Evolutionary conservation across 2,113 vertebrate genomes (phyloP).

Genomic region (Piprites chloris): DNA sequence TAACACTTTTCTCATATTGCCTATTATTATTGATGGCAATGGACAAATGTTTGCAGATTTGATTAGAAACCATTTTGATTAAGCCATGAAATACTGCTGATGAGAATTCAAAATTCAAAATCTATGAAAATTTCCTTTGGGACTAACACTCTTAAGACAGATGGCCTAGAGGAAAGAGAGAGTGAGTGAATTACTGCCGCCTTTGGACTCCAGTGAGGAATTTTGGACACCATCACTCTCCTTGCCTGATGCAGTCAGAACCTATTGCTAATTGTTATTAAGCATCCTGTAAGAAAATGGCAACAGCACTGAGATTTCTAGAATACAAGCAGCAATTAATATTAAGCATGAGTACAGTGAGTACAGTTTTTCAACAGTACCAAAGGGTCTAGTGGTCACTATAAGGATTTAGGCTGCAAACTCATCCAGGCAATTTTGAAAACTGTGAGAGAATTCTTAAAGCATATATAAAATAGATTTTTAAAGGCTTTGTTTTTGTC

Average conservation of each 20-base stretch:
- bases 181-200: not conserved
- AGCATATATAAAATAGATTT: constrained; percentile 2
- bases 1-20: not conserved
- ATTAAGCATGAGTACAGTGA: not conserved
- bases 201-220: not conserved
- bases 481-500: not conserved
- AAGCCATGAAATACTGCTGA: not conserved
- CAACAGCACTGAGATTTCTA: not conserved
- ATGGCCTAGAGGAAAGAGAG: not conserved
- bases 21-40: not conserved
- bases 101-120: not conserved
- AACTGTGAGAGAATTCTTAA: not conserved
- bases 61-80: not conserved
- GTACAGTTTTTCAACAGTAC: not conserved
- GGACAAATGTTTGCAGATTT: not conserved
- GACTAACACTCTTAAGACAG: not conserved
- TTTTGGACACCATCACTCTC: not conserved
- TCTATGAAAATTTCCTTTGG: not conserved
- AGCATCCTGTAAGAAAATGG: not conserved
- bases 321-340: not conserved
- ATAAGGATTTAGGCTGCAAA: not conserved
- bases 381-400: not conserved
- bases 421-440: not conserved
- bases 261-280: not conserved
- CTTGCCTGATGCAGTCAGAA: not conserved